Percentiles rank a stretch among this genome's conserved stretches.
These are phyloP conservation scores for Dioctria rufipes DNA, from an alignment of 2,888 invertebrate species.

Conservation along the genomic window DNA sequence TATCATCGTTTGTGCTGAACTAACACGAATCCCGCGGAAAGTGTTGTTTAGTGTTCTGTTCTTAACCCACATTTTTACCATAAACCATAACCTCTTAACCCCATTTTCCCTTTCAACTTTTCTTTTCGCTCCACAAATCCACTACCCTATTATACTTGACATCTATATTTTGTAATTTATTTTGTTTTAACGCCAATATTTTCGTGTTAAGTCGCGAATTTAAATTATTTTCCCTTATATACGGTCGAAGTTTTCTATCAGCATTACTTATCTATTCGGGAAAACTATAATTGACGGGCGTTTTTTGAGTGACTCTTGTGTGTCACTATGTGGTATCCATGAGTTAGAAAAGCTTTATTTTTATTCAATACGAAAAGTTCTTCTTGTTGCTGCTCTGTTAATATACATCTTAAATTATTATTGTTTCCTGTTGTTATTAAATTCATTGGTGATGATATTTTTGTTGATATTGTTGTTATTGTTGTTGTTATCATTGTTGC, in stretches of 20 bases:
- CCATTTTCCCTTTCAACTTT: constrained; percentile 46
- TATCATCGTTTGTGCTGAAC: constrained; percentile 50
- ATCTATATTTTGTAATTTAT: background rate
- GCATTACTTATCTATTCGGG: constrained; percentile 27
- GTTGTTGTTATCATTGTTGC: constrained; percentile 27
- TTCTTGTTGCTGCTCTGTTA: constrained; percentile 41
- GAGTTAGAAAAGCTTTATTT: constrained; percentile 22
- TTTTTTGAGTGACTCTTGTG: constrained; percentile 24
- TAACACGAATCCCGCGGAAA: constrained; percentile 27
- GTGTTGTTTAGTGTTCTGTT: constrained; percentile 54
- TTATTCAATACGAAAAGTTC: constrained; percentile 21
- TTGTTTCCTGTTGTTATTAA: constrained; percentile 8
- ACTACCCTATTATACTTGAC: background rate
- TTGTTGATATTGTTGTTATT: background rate
- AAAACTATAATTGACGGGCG: constrained; percentile 38
- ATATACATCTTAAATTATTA: no score
- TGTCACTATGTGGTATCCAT: constrained; percentile 42
- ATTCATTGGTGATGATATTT: background rate
- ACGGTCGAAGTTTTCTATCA: constrained; percentile 22
- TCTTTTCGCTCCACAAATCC: background rate
- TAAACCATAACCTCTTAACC: constrained; percentile 54
- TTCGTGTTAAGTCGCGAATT: constrained; percentile 17
- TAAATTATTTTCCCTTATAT: background rate
- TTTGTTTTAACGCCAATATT: background rate
- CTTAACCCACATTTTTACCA: constrained; percentile 59